phyloP scores from a whole-genome alignment of 2,113 vertebrate species.

The Oryzias curvinotus region DNA sequence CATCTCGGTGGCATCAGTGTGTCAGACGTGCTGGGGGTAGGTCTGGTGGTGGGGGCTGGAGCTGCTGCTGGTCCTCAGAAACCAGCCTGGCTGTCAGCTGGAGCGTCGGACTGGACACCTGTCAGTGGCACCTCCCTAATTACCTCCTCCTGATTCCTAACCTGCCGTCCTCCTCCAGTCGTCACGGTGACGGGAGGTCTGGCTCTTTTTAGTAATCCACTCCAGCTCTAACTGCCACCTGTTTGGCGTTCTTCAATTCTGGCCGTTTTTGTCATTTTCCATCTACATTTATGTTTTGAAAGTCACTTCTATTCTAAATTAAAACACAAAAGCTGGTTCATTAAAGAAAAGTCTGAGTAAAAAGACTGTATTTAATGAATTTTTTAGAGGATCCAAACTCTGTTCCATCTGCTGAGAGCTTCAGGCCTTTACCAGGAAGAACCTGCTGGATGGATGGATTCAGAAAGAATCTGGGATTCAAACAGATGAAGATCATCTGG shows the following conservation, averaged over 20 bases:
- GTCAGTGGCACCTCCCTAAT: slow-evolving; percentile 9
- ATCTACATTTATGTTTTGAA: too few species aligned
- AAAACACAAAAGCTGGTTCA: not conserved
- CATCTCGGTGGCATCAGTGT: not conserved
- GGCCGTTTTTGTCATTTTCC: not conserved
- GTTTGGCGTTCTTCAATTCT: too few species aligned
- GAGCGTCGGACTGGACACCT: slow-evolving; percentile 3
- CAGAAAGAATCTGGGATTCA: too few species aligned
- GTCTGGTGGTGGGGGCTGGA: not conserved
- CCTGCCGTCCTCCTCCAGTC: slow-evolving; percentile 9
- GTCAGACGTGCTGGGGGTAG: too few species aligned
- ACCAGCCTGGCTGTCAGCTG: not conserved
- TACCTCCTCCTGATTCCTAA: not conserved
- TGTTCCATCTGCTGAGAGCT: too few species aligned
- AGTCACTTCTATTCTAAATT: not conserved
- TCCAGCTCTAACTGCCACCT: not conserved
- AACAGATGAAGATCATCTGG: too few species aligned
- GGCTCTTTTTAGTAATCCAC: slow-evolving; percentile 4
- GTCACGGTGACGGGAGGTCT: not conserved
- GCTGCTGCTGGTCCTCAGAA: too few species aligned
- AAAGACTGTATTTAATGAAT: too few species aligned
- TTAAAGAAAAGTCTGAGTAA: too few species aligned
- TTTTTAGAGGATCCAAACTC: too few species aligned
- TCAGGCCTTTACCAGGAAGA: too few species aligned
- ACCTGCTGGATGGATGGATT: too few species aligned